Percentiles rank a stretch among this genome's conserved stretches.
Evolutionary conservation across 2,888 invertebrate species (phyloP).

Genomic region (Rotaria magnacalcarata): DNA sequence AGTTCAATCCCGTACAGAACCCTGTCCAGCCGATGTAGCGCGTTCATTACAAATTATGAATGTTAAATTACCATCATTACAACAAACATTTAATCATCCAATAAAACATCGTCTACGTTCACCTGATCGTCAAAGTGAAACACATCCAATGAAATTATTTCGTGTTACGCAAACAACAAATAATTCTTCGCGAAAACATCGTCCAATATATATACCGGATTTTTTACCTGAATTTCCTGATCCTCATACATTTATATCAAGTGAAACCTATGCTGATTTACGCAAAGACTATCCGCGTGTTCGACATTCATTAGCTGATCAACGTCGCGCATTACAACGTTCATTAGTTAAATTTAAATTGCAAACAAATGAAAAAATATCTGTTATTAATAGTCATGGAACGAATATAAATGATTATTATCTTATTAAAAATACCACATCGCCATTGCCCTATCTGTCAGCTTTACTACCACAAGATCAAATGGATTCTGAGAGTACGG

Average conservation of each 20-base stretch:
- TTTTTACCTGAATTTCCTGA: slow-evolving; percentile 32
- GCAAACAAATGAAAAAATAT: slow-evolving; percentile 4
- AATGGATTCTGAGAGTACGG: slow-evolving; percentile 3
- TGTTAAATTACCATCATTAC: not conserved
- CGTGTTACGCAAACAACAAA: not conserved
- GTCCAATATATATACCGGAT: slow-evolving; percentile 10
- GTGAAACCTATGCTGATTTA: slow-evolving; percentile 34
- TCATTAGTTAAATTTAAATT: slow-evolving; percentile 28
- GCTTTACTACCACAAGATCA: slow-evolving; percentile 21
- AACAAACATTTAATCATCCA: slow-evolving; percentile 16
- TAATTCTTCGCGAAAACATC: slow-evolving; percentile 14
- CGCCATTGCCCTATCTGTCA: not conserved
- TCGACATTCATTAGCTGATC: slow-evolving; percentile 2
- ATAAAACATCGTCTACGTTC: slow-evolving; percentile 28
- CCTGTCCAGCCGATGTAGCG: not conserved
- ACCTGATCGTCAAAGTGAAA: not conserved
- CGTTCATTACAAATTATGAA: slow-evolving; percentile 14
- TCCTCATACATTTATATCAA: slow-evolving; percentile 32
- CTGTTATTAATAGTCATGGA: slow-evolving; percentile 3
- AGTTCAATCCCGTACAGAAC: slow-evolving; percentile 36
- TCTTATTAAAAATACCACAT: not conserved
- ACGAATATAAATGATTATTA: not conserved
- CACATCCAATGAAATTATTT: slow-evolving; percentile 30
- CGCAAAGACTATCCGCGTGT: slow-evolving; percentile 29
- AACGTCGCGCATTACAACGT: slow-evolving; percentile 33